phyloP scores from a whole-genome alignment of 2,797 vertebrate genomes.

The Danio choprae region DNA sequence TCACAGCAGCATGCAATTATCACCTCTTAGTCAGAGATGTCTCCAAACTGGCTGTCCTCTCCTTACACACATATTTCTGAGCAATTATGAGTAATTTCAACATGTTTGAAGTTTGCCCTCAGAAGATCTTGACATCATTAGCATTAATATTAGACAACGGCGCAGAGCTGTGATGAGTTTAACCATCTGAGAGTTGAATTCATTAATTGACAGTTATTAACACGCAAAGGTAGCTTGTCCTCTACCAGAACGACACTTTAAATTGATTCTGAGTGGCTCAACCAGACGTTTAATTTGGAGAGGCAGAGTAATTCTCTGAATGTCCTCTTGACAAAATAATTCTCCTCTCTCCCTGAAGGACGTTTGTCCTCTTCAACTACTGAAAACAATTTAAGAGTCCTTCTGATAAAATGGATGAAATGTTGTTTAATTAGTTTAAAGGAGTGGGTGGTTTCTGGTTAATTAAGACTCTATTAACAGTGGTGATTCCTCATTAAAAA shows the following conservation, averaged over 20 bases:
- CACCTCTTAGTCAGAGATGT: constrained; percentile 27
- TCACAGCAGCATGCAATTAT: constrained; percentile 35
- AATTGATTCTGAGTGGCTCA: constrained; percentile 63
- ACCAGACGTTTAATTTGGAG: constrained; percentile 63
- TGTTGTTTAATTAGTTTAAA: constrained; percentile 64
- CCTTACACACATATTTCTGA: constrained; percentile 32
- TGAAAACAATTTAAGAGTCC: constrained; percentile 62
- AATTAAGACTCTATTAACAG: constrained; percentile 64
- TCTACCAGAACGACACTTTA: constrained; percentile 60
- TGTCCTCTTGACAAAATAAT: constrained; percentile 63
- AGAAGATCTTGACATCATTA: constrained; percentile 58
- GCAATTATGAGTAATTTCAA: constrained; percentile 48
- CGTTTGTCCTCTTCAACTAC: constrained; percentile 55
- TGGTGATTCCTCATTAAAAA: constrained; percentile 59
- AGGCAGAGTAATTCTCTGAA: constrained; percentile 54
- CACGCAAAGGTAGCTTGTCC: constrained; percentile 58
- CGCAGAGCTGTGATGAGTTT: constrained; percentile 56
- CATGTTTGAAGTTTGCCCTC: constrained; percentile 49
- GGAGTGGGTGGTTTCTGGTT: constrained; percentile 61
- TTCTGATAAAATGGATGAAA: constrained; percentile 61
- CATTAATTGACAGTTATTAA: constrained; percentile 65
- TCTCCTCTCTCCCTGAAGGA: constrained; percentile 56
- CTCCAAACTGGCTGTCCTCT: constrained; percentile 4
- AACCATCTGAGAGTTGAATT: constrained; percentile 59
- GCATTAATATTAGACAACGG: constrained; percentile 55